phyloP scores from a whole-genome alignment of 2,797 vertebrate species.

The Decapterus maruadsi region DNA sequence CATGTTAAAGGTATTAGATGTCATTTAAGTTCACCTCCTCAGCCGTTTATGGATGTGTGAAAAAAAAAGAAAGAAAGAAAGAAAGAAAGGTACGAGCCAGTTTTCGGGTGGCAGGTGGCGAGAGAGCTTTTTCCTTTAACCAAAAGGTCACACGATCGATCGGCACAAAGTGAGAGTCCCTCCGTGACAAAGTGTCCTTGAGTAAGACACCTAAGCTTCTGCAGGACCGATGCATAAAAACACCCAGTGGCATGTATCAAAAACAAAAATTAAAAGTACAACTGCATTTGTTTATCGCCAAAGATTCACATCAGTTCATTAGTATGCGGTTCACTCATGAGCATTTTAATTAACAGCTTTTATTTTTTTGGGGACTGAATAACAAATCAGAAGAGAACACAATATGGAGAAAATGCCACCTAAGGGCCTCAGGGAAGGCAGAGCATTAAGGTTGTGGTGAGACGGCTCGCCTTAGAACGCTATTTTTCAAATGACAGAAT shows the following conservation, averaged over 20 bases:
- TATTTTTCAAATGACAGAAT: conserved; percentile 91
- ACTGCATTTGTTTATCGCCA: conserved; percentile 2
- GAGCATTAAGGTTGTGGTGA: conserved; percentile 82
- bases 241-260: background rate
- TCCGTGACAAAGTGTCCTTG: conserved; percentile 68
- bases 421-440: conserved; percentile 80
- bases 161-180: conserved; percentile 58
- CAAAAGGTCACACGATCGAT: conserved; percentile 72
- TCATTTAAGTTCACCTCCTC: conserved; percentile 61
- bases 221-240: background rate
- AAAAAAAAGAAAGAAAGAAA: background rate
- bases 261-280: background rate
- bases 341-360: conserved; percentile 74
- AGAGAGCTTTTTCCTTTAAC: conserved; percentile 43
- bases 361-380: conserved; percentile 51
- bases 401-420: conserved; percentile 82
- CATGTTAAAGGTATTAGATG: conserved; percentile 52
- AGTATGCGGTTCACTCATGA: conserved; percentile 55
- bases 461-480: conserved; percentile 81
- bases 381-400: conserved; percentile 60
- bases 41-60: conserved; percentile 47
- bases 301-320: conserved; percentile 28
- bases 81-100: conserved; percentile 4
- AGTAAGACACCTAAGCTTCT: conserved; percentile 47
- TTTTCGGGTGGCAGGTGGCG: conserved; percentile 49